A percentile compares a stretch with the other conserved stretches of the same genome.
Evolutionary conservation across 2,888 invertebrate species (phyloP).

Genomic region (Megaustenia siamemsis): DNA sequence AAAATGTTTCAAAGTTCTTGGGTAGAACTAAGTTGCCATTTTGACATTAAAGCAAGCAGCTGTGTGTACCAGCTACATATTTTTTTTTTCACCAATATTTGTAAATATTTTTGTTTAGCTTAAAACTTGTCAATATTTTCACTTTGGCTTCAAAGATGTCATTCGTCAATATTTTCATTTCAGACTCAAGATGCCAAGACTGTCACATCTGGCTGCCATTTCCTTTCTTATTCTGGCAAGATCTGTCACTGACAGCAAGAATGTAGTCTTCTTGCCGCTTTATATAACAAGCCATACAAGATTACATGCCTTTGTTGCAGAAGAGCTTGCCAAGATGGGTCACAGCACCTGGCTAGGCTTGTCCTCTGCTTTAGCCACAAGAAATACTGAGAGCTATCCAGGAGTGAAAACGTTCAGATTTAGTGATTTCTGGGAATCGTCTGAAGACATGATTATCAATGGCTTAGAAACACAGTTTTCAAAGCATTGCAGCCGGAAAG

Average conservation of each 20-base stretch:
- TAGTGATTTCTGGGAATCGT: neutral
- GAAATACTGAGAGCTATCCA: neutral
- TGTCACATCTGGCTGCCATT: neutral
- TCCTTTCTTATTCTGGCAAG: neutral
- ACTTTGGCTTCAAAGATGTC: no score
- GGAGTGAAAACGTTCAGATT: conserved; percentile 5
- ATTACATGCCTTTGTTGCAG: conserved; percentile 6
- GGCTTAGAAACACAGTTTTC: neutral
- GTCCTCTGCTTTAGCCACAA: neutral
- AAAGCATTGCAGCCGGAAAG: neutral
- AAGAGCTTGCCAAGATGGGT: conserved; percentile 1
- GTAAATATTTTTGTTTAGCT: no score
- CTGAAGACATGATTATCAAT: neutral
- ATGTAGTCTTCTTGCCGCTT: conserved; percentile 12
- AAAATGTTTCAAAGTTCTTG: no score
- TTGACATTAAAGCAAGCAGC: no score
- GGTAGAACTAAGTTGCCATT: no score
- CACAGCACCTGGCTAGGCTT: neutral
- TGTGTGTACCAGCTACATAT: no score
- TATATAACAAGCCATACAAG: conserved; percentile 2
- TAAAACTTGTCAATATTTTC: no score
- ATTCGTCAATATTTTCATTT: neutral
- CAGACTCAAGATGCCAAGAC: conserved; percentile 5
- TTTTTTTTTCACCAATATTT: no score
- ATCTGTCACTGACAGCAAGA: neutral